phyloP scores from a whole-genome alignment of 2,888 invertebrate species.

The Torymus tubicola region DNA sequence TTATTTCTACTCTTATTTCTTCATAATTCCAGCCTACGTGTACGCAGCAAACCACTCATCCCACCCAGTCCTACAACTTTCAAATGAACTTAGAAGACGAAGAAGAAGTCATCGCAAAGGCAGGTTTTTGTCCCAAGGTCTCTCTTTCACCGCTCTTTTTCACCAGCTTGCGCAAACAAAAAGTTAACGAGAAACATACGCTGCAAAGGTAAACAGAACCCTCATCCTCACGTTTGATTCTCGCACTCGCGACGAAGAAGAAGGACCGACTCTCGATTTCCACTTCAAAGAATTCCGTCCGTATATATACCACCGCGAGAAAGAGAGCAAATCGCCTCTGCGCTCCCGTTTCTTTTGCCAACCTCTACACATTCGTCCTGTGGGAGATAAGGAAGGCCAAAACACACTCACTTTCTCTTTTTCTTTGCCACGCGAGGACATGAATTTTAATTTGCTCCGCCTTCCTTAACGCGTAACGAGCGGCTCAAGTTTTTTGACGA shows the following conservation, averaged over 20 bases:
- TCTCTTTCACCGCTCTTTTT: too few relatives aligned
- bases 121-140: too few relatives aligned
- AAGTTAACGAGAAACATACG: neutral
- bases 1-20: too few relatives aligned
- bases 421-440: constrained; percentile 56
- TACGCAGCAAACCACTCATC: too few relatives aligned
- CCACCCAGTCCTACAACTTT: too few relatives aligned
- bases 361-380: neutral
- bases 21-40: too few relatives aligned
- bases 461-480: constrained; percentile 66
- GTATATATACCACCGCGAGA: constrained; percentile 62
- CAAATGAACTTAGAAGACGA: too few relatives aligned
- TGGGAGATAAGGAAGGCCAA: constrained; percentile 9
- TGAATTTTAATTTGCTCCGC: constrained; percentile 71
- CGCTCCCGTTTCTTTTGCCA: constrained; percentile 8
- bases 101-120: too few relatives aligned
- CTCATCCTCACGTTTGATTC: too few relatives aligned
- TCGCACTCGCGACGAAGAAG: neutral
- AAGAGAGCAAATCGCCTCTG: constrained; percentile 63
- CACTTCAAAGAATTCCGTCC: constrained; percentile 67
- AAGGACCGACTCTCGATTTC: constrained; percentile 56
- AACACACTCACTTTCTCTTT: neutral
- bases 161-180: neutral
- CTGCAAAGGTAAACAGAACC: too few relatives aligned
- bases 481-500: constrained; percentile 72